These are phyloP conservation scores for Myodes glareolus DNA, from an alignment of 2,113 vertebrate genomes.

Conservation along the genomic window DNA sequence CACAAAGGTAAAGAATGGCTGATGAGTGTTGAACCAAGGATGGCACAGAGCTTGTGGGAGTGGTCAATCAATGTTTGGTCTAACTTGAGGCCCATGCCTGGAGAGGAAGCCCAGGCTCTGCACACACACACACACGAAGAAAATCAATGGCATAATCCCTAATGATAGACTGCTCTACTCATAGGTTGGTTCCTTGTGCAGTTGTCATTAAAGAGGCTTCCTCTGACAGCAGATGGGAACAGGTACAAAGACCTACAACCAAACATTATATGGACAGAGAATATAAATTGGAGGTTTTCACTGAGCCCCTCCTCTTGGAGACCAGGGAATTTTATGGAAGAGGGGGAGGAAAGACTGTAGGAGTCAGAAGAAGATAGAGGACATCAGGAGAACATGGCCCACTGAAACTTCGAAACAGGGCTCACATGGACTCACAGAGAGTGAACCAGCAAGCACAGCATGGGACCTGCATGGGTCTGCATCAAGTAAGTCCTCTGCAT, in stretches of 20 bases:
- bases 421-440: neutral
- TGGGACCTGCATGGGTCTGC: neutral
- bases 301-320: neutral
- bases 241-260: too few relatives aligned
- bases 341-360: neutral
- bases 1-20: neutral
- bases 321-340: neutral
- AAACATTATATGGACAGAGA: neutral
- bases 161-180: neutral
- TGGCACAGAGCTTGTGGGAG: neutral
- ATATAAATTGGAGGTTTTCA: neutral
- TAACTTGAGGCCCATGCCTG: neutral
- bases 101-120: too few relatives aligned
- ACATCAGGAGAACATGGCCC: neutral
- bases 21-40: neutral
- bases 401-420: neutral
- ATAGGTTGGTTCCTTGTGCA: neutral
- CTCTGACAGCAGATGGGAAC: neutral
- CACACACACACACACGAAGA: neutral
- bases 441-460: neutral
- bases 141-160: neutral
- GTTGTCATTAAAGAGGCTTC: neutral
- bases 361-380: neutral
- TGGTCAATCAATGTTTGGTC: neutral
- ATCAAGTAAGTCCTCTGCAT: neutral